Conservation (phyloP, 2,797 vertebrate genomes). For the Dermochelys coriacea region DNA sequence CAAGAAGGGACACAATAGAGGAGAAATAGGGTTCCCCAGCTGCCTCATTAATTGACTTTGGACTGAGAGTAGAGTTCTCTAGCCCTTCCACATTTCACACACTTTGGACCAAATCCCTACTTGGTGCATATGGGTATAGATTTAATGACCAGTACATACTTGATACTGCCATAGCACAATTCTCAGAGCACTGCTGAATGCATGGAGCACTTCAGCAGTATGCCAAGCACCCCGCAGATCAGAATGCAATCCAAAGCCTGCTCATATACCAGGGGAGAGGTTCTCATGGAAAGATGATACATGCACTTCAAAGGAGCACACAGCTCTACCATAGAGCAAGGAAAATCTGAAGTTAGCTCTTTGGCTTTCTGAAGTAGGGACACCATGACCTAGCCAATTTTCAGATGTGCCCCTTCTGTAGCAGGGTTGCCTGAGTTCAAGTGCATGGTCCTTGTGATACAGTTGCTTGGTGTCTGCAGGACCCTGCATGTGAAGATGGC, state of each 20-base stretch:
- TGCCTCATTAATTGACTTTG: background rate
- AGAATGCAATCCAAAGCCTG: background rate
- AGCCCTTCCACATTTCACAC: background rate
- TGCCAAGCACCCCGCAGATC: background rate
- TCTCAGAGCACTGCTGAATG: background rate
- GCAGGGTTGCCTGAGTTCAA: too few relatives aligned
- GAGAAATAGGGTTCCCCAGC: background rate
- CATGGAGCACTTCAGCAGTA: background rate
- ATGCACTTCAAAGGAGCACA: background rate
- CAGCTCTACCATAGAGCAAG: background rate
- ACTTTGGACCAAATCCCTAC: background rate
- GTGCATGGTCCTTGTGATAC: too few relatives aligned
- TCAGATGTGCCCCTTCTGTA: too few relatives aligned
- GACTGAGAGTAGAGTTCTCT: background rate
- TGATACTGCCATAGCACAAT: background rate
- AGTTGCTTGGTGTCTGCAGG: too few relatives aligned
- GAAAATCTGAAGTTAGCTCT: too few relatives aligned
- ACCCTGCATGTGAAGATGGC: too few relatives aligned
- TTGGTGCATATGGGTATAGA: background rate
- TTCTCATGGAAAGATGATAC: too few relatives aligned
- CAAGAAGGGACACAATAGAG: background rate
- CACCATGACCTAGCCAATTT: too few relatives aligned
- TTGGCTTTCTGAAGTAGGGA: too few relatives aligned
- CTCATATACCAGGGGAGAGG: background rate
- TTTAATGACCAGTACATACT: background rate